Evolutionary conservation across 2,113 vertebrate genomes (phyloP).

Genomic region (Dinomys branickii): DNA sequence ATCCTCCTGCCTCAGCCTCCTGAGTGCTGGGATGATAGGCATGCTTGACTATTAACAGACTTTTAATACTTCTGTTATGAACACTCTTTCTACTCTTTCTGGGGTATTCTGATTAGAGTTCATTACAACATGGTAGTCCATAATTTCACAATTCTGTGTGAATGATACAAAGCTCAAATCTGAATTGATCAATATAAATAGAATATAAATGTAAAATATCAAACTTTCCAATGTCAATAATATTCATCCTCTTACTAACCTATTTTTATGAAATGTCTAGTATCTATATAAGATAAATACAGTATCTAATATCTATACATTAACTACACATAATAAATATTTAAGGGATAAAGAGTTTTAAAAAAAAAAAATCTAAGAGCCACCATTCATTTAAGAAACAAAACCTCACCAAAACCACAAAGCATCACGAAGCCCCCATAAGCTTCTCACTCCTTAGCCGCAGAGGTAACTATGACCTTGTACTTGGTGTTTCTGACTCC

Average conservation of each 20-base stretch:
- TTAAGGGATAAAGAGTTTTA: slow-evolving; percentile 2
- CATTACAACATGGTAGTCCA: background rate
- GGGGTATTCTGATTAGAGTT: slow-evolving; percentile 4
- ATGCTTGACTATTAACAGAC: background rate
- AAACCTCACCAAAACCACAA: background rate
- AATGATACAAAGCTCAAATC: slow-evolving; percentile 49
- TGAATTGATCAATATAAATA: slow-evolving; percentile 11
- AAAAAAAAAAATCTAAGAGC: background rate
- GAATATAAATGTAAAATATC: slow-evolving; percentile 38
- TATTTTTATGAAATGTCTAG: slow-evolving; percentile 52
- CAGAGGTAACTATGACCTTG: background rate
- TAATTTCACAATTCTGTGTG: slow-evolving; percentile 47
- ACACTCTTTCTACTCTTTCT: background rate
- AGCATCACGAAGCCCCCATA: background rate
- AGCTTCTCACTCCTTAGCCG: background rate
- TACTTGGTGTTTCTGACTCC: background rate
- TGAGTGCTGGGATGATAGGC: background rate
- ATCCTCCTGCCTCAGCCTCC: background rate
- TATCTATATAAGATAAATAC: background rate
- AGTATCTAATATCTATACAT: background rate
- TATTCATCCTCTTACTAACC: slow-evolving; percentile 33
- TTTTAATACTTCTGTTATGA: background rate
- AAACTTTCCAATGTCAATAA: slow-evolving; percentile 41
- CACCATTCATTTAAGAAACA: slow-evolving; percentile 30
- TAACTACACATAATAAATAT: background rate